phyloP scores from a whole-genome alignment of 2,113 vertebrate genomes.

The Dipodomys spectabilis region DNA sequence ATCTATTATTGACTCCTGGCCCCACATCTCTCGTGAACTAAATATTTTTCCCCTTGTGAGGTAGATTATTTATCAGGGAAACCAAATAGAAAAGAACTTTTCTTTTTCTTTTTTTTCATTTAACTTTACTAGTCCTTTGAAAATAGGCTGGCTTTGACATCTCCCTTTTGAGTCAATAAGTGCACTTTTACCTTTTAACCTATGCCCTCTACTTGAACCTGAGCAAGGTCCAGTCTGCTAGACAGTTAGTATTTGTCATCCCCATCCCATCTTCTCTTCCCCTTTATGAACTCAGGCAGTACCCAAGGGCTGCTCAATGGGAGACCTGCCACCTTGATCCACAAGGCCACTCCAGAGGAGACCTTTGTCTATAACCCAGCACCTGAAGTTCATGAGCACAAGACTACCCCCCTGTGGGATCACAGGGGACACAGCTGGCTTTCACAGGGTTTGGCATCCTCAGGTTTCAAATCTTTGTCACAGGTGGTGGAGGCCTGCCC shows the following conservation, averaged over 20 bases:
- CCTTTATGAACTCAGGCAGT: slow-evolving; percentile 78
- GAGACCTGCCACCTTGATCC: slow-evolving; percentile 88
- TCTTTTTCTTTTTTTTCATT: slow-evolving; percentile 71
- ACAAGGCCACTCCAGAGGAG: slow-evolving; percentile 88
- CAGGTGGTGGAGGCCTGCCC: slow-evolving; percentile 90
- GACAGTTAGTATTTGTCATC: slow-evolving; percentile 13
- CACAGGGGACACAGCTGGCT: slow-evolving; percentile 93
- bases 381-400: slow-evolving; percentile 91
- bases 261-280: background rate
- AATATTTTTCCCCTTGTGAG: slow-evolving; percentile 87
- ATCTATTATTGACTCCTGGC: background rate
- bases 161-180: slow-evolving; percentile 78
- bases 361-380: slow-evolving; percentile 87
- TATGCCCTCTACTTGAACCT: slow-evolving; percentile 72
- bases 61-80: slow-evolving; percentile 92
- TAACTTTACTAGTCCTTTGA: slow-evolving; percentile 74
- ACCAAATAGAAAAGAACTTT: slow-evolving; percentile 80
- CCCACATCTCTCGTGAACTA: background rate
- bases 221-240: slow-evolving; percentile 66
- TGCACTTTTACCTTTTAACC: slow-evolving; percentile 75
- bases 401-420: slow-evolving; percentile 86
- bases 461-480: slow-evolving; percentile 89
- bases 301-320: slow-evolving; percentile 82
- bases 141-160: slow-evolving; percentile 51
- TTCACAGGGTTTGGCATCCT: slow-evolving; percentile 92